phyloP scores from a whole-genome alignment of 2,888 invertebrate species.

The Cantharis lateralis region DNA sequence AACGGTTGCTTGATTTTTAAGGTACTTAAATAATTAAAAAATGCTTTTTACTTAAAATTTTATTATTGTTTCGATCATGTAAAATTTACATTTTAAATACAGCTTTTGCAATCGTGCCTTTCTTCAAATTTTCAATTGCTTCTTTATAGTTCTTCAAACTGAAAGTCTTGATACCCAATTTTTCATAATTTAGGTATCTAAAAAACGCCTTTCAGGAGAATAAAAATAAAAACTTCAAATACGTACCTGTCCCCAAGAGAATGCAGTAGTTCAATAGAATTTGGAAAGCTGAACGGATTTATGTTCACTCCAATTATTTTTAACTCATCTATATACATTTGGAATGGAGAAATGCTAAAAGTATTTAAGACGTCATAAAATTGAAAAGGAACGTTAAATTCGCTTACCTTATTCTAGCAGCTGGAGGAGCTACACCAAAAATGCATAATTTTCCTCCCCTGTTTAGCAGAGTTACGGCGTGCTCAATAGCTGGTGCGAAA shows the following conservation, averaged over 20 bases:
- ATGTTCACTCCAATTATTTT: slow-evolving; percentile 68
- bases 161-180: slow-evolving; percentile 64
- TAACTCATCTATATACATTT: slow-evolving; percentile 67
- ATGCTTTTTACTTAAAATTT: neutral
- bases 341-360: slow-evolving; percentile 62
- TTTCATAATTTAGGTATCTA: slow-evolving; percentile 65
- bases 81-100: slow-evolving; percentile 58
- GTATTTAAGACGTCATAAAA: neutral
- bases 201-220: neutral
- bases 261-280: slow-evolving; percentile 65
- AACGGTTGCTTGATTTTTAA: neutral
- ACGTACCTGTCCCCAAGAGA: slow-evolving; percentile 65
- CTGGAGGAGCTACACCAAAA: slow-evolving; percentile 69
- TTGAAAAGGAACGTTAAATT: neutral
- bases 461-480: slow-evolving; percentile 61
- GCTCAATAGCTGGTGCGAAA: slow-evolving; percentile 70
- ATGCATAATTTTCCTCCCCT: slow-evolving; percentile 69
- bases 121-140: slow-evolving; percentile 61
- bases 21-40: neutral
- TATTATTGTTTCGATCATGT: neutral
- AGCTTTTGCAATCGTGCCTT: slow-evolving; percentile 64
- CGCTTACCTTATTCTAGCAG: slow-evolving; percentile 52
- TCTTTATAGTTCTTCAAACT: slow-evolving; percentile 59
- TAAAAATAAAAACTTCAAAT: neutral
- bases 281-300: slow-evolving; percentile 70